Conservation (phyloP, 2,113 vertebrate genomes). For the Tiliqua scincoides region DNA sequence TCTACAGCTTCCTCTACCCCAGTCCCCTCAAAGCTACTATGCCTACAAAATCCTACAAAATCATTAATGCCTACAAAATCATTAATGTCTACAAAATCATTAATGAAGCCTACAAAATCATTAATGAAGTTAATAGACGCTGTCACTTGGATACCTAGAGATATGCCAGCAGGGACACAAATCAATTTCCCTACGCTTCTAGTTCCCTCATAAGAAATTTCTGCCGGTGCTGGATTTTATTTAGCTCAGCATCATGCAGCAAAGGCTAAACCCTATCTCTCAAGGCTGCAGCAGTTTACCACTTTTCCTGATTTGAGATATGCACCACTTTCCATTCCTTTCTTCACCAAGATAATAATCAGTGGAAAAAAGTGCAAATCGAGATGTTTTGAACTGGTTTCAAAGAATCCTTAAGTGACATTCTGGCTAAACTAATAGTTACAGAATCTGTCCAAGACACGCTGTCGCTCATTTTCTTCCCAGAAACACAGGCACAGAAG, state of each 20-base stretch:
- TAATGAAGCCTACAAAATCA: background rate
- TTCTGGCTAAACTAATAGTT: background rate
- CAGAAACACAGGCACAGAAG: background rate
- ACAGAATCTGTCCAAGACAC: background rate
- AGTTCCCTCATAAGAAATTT: background rate
- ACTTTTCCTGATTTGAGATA: background rate
- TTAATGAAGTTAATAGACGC: background rate
- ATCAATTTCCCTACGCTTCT: background rate
- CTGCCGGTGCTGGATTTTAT: background rate
- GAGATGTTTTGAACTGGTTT: fast-evolving
- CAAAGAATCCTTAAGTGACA: background rate
- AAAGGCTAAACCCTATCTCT: fast-evolving
- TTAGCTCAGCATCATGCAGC: background rate
- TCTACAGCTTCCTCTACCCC: background rate
- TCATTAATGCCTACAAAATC: slow-evolving; percentile 9
- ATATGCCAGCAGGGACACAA: fast-evolving
- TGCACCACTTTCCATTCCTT: background rate
- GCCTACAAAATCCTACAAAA: too few species aligned
- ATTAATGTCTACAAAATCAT: background rate
- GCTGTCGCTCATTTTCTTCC: background rate
- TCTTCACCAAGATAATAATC: background rate
- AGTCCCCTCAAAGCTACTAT: too few species aligned
- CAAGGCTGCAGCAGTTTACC: fast-evolving
- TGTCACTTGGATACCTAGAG: fast-evolving
- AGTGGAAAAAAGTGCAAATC: background rate